phyloP scores from a whole-genome alignment of 1,140 invertebrate genomes.

The Sipha flava region DNA sequence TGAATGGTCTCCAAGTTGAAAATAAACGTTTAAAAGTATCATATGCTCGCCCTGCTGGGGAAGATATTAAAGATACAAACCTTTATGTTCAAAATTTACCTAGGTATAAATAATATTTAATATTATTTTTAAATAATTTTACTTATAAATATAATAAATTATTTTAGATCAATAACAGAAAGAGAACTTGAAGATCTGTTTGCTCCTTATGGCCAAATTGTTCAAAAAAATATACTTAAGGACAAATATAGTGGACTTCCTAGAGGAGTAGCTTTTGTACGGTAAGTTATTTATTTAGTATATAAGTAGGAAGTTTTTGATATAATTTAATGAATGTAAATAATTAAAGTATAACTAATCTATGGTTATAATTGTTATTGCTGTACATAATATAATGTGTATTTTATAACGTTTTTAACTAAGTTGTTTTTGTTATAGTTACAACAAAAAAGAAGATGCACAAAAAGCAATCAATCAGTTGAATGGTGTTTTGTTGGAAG shows the following conservation, averaged over 20 bases:
- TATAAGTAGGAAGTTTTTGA: not conserved
- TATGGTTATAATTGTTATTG: too few species aligned
- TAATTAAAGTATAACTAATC: not conserved
- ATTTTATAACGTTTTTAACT: too few species aligned
- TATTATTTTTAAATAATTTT: not conserved
- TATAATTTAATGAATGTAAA: not conserved
- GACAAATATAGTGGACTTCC: slow-evolving; percentile 79
- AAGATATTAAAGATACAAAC: slow-evolving; percentile 91
- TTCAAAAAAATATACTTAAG: slow-evolving; percentile 80
- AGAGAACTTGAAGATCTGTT: slow-evolving; percentile 75
- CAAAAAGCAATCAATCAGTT: slow-evolving; percentile 75
- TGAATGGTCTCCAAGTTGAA: slow-evolving; percentile 81
- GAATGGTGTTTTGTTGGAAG: slow-evolving; percentile 76
- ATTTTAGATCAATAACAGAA: slow-evolving; percentile 60
- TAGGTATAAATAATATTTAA: slow-evolving; percentile 45
- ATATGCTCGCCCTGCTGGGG: slow-evolving; percentile 79
- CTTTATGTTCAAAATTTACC: slow-evolving; percentile 89
- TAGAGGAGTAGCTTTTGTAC: slow-evolving; percentile 83
- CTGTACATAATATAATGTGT: too few species aligned
- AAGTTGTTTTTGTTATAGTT: too few species aligned
- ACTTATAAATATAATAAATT: not conserved
- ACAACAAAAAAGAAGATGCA: slow-evolving; percentile 74
- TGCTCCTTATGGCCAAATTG: slow-evolving; percentile 75
- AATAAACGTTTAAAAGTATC: slow-evolving; percentile 79
- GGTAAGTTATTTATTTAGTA: slow-evolving; percentile 49